Conservation (phyloP, 2,888 invertebrate genomes). For the Hirtodrosophila histrioides region DNA sequence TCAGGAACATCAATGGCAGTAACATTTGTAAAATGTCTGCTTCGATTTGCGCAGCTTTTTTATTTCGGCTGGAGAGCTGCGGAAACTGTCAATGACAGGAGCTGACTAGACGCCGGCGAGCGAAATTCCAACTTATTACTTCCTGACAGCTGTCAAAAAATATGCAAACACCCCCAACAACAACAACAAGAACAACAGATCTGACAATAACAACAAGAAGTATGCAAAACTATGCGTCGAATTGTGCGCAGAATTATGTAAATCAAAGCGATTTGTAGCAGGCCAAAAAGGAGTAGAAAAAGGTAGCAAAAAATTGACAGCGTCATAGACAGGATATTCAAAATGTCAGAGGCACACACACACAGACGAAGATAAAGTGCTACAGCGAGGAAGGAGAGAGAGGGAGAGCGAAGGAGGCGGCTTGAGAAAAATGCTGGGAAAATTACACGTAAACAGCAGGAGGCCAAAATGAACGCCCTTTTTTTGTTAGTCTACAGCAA, state of each 20-base stretch:
- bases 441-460: constrained; percentile 71
- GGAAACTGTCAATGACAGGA: constrained; percentile 73
- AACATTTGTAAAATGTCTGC: constrained; percentile 73
- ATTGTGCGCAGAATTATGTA: constrained; percentile 77
- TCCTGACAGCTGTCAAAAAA: constrained; percentile 83
- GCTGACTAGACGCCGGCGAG: constrained; percentile 67
- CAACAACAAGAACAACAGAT: constrained; percentile 41
- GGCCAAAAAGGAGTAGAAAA: constrained; percentile 61
- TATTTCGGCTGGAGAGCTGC: constrained; percentile 30
- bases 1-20: not conserved
- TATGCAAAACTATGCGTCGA: constrained; percentile 68
- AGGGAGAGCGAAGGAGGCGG: not conserved
- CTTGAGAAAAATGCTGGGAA: constrained; percentile 61
- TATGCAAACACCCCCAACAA: constrained; percentile 73
- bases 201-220: constrained; percentile 40
- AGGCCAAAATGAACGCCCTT: constrained; percentile 51
- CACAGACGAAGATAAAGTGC: constrained; percentile 12
- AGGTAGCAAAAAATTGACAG: constrained; percentile 58
- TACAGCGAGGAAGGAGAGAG: constrained; percentile 11
- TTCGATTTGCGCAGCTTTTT: constrained; percentile 45
- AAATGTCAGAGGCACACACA: constrained; percentile 61
- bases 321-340: constrained; percentile 58
- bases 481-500: constrained; percentile 31
- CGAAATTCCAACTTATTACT: constrained; percentile 80
- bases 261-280: constrained; percentile 78